Conservation (phyloP, 2,888 invertebrate species). For the Pardosa pseudoannulata region DNA sequence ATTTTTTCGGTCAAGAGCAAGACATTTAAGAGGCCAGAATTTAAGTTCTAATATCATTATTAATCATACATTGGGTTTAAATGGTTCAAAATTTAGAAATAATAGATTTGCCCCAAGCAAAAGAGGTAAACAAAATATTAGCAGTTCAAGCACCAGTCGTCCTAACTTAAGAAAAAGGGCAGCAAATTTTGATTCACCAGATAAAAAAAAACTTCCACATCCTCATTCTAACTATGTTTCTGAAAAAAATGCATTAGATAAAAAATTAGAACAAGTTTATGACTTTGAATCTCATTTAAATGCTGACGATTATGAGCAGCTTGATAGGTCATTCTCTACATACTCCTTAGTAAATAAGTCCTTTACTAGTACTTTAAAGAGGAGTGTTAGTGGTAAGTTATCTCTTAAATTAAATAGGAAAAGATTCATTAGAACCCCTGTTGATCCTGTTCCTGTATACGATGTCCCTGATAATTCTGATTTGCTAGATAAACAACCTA, state of each 20-base stretch:
- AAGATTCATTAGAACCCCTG: background rate
- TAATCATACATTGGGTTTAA: background rate
- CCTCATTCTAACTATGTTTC: background rate
- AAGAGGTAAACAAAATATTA: background rate
- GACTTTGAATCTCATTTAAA: background rate
- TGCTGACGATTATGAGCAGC: background rate
- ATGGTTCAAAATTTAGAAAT: background rate
- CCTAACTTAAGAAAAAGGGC: background rate
- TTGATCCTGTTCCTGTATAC: background rate
- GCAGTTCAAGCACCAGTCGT: background rate
- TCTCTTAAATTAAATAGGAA: slow-evolving; percentile 39
- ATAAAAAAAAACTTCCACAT: slow-evolving; percentile 1
- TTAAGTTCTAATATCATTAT: background rate
- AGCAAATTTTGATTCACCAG: background rate
- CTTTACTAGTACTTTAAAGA: background rate
- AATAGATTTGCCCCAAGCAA: background rate
- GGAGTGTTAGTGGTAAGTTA: slow-evolving; percentile 23
- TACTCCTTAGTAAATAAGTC: background rate
- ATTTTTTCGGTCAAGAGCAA: background rate
- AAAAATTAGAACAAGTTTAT: background rate
- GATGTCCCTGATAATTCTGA: background rate
- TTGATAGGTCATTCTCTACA: background rate
- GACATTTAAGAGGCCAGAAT: background rate
- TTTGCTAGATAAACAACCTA: background rate
- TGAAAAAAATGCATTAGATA: background rate